Evolutionary conservation across 2,888 invertebrate species (phyloP).

Genomic region (Andrena camellia): DNA sequence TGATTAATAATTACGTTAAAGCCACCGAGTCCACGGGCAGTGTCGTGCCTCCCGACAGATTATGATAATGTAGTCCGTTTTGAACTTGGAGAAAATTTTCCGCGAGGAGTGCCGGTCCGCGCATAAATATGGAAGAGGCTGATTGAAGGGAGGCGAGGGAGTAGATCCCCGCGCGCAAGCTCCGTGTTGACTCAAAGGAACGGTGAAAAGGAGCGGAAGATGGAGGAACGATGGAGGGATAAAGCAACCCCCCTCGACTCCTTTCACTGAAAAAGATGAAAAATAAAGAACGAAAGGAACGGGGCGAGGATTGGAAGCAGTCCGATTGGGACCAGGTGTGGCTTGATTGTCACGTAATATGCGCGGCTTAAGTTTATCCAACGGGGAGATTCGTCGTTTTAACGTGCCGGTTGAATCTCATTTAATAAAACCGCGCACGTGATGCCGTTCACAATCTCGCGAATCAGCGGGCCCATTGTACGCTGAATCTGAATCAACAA

Average conservation of each 20-base stretch:
- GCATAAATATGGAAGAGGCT: conserved; percentile 80
- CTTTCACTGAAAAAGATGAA: conserved; percentile 30
- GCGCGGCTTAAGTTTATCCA: conserved; percentile 54
- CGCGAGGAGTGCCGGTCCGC: conserved; percentile 64
- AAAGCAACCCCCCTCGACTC: conserved; percentile 33
- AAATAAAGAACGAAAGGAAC: conserved; percentile 19
- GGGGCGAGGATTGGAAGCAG: conserved; percentile 30
- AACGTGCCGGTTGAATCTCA: conserved; percentile 46
- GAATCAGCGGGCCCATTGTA: conserved; percentile 53
- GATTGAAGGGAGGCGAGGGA: conserved; percentile 75
- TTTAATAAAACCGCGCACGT: conserved; percentile 55
- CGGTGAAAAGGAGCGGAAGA: conserved; percentile 49
- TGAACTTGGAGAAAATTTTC: conserved; percentile 78
- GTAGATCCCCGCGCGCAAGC: conserved; percentile 53
- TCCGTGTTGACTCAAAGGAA: conserved; percentile 62
- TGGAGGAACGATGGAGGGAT: conserved; percentile 39
- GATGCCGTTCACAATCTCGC: conserved; percentile 32
- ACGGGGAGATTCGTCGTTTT: conserved; percentile 41
- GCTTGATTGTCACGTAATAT: conserved; percentile 56
- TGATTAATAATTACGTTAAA: conserved; percentile 75
- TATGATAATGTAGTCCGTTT: conserved; percentile 80
- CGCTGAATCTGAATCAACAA: conserved; percentile 39
- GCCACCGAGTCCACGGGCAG: conserved; percentile 58
- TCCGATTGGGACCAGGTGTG: conserved; percentile 59
- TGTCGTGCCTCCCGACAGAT: conserved; percentile 73